A percentile compares a stretch with the other conserved stretches of the same genome.
phyloP scores from a whole-genome alignment of 2,797 vertebrate species.

The Aphelocoma californica region DNA sequence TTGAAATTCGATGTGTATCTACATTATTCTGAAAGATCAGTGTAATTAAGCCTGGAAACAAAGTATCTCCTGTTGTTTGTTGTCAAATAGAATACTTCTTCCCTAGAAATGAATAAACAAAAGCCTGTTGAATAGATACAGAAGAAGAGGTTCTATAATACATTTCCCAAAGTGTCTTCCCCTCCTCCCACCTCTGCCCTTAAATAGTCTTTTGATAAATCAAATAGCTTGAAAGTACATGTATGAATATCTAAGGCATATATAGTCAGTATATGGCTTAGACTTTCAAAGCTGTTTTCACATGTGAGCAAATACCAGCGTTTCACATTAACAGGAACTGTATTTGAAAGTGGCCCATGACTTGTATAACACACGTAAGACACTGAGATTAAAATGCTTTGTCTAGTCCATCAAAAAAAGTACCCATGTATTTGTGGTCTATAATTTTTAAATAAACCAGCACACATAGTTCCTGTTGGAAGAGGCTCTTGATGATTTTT shows the following conservation, averaged over 20 bases:
- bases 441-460: not conserved
- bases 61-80: not conserved
- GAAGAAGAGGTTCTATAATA: not conserved
- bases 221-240: not conserved
- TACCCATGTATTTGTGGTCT: not conserved
- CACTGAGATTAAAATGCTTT: not conserved
- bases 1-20: not conserved
- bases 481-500: not conserved
- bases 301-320: not conserved
- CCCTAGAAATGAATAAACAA: not conserved
- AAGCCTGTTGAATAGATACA: not conserved
- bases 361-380: not conserved
- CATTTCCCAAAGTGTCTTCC: not conserved
- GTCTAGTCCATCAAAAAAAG: not conserved
- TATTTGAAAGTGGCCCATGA: not conserved
- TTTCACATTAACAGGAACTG: not conserved
- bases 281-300: not conserved
- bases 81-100: not conserved
- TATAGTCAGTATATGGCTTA: not conserved
- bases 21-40: not conserved
- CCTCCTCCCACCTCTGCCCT: not conserved
- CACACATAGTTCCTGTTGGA: not conserved
- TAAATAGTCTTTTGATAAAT: not conserved
- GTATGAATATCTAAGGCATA: not conserved
- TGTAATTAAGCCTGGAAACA: not conserved